Base-by-base conservation (phyloP, 2,797 vertebrate species). In the Eurystomus glaucurus region DNA sequence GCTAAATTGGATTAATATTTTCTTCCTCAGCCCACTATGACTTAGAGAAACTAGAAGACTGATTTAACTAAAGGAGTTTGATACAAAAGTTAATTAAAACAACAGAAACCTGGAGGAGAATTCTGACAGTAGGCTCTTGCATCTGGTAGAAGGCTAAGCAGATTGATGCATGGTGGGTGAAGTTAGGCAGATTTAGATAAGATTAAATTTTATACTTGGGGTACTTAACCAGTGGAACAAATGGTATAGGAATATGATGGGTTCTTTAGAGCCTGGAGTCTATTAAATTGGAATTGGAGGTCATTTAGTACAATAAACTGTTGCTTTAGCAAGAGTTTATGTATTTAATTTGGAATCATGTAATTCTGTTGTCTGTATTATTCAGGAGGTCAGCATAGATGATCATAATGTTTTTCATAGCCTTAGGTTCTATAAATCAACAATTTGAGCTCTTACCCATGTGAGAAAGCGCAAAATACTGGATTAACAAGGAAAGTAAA, bases 231-330 rank as follows among this genome's bases (percentile, higher is more conserved):
- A 74, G 39, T 82, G 43, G 61, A 94, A 94, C n/a, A 86, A 91
- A 68, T 81, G 25, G 23, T 71, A 51, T 75, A 80, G 75, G 39
- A 91, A 75, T 81, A 72, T 60, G 41, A 54, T 83, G 22, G 28
- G 16, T 19, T 88, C 52, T 78, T 92, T 80, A 75, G 60, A 88
- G 35, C 81, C 61, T 90, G 68, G 90, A 93, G 68, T 93, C 33
- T 78, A 89, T 90, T 57, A 80, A 78, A 65, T 6, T 78, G 39
- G 62, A 88, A 74, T 77, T 95, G 64, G 64, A 88, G 78, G 52
- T 94, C 10, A 71, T 88, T 95, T 69, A 77, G 33, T 81, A 64
- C 22, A 78, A 81, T 92, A 88, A 93, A 80, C n/a, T 77, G 19
- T 90, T 90, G 16, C 8, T 75, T 89, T 89, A 87, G 70, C 5